A percentile compares a stretch with the other conserved stretches of the same genome.
Conservation (phyloP, 2,888 invertebrate species). For the Agrotis exclamationis region DNA sequence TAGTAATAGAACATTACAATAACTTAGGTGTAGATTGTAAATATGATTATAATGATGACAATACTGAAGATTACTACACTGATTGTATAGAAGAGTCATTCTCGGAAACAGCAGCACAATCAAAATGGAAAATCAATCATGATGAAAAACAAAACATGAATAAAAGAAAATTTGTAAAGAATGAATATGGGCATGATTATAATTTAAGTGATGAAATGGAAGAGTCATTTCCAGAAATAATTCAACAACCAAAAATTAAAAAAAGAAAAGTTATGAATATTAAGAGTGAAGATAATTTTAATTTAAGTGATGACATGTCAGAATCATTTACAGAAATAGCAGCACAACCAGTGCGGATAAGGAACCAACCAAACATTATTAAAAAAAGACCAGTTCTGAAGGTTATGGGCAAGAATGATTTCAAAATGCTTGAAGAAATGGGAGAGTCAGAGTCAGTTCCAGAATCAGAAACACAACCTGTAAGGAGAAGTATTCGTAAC, state of each 20-base stretch:
- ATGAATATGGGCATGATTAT: not conserved
- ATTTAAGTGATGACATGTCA: conserved; percentile 66
- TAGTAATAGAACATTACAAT: conserved; percentile 11
- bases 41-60: conserved; percentile 21
- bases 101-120: not conserved
- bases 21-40: conserved; percentile 13
- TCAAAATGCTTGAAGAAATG: too few relatives aligned
- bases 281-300: conserved; percentile 47
- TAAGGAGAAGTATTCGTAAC: too few relatives aligned
- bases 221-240: too few relatives aligned
- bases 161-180: conserved; percentile 45
- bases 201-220: too few relatives aligned
- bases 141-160: conserved; percentile 39
- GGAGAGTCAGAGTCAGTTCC: too few relatives aligned
- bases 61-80: conserved; percentile 22
- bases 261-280: too few relatives aligned
- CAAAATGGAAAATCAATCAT: conserved; percentile 33
- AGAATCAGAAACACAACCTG: too few relatives aligned
- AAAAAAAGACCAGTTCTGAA: too few relatives aligned
- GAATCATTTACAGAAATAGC: conserved; percentile 41
- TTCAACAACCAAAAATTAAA: too few relatives aligned
- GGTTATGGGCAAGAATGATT: too few relatives aligned
- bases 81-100: conserved; percentile 33
- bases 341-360: not conserved
- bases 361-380: too few relatives aligned